These are phyloP conservation scores for Pogonomyrmex barbatus DNA, from an alignment of 1,140 invertebrate species.

Conservation along the genomic window DNA sequence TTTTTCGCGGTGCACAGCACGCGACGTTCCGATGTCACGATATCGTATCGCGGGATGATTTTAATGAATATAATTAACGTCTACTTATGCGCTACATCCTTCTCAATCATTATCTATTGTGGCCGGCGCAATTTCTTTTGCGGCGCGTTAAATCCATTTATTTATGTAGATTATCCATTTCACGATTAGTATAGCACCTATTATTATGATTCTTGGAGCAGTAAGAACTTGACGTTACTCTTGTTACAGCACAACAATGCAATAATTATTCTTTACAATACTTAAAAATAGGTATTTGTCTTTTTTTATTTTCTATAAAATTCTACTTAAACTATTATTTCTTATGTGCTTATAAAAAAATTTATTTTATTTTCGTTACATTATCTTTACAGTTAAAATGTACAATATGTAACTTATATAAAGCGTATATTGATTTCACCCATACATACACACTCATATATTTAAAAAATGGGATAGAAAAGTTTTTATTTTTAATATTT, in stretches of 20 bases:
- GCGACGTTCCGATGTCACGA: conserved; percentile 37
- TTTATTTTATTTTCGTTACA: background rate
- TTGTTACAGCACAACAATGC: background rate
- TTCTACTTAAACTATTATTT: background rate
- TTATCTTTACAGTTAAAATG: background rate
- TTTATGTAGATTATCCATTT: conserved; percentile 32
- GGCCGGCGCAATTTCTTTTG: conserved; percentile 15
- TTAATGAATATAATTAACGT: conserved; percentile 55
- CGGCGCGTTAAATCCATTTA: conserved; percentile 39
- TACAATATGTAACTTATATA: background rate
- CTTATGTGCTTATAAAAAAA: background rate
- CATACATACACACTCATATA: background rate
- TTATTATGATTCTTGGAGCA: conserved; percentile 25
- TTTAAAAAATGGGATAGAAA: background rate
- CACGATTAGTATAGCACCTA: background rate
- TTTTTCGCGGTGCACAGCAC: conserved; percentile 48
- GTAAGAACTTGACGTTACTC: background rate
- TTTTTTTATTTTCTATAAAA: background rate
- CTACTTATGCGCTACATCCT: conserved; percentile 20
- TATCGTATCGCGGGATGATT: conserved; percentile 29
- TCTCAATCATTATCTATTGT: conserved; percentile 44
- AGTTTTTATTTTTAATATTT: conserved; percentile 2
- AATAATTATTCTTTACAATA: background rate
- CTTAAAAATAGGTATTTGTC: background rate
- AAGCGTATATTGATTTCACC: background rate